Base-by-base conservation (phyloP, 2,113 vertebrate genomes). In the Tor tambroides region DNA sequence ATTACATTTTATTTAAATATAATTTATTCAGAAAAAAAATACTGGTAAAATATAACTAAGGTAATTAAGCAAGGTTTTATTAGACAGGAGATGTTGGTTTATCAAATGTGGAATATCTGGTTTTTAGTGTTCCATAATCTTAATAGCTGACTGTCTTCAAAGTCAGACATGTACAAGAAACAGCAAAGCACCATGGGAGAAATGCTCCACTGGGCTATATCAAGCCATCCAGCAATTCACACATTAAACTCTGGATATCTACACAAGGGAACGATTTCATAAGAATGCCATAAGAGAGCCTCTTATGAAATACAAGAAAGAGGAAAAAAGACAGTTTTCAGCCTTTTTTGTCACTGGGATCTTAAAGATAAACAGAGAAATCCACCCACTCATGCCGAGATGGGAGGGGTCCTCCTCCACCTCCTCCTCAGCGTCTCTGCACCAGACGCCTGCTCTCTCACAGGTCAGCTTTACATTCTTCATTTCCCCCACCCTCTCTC, bases 251-350 rank as follows among this genome's bases (percentile, higher is more conserved):
- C 83, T 72, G 63, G 51, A 78, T 49, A 72, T 54, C 41, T 85
- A 51, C 63, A 51, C 61, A 83, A 77, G 65, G 72, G 84, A 72
- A 75, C 3, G 80, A 65, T 74, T 89, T 87, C 74, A 91, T 88
- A 93, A 94, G 92, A 91, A 88, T 92, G 82, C 41, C 63, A 91
- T 87, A 93, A 94, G 92, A 92, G 88, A 91, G 59, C 28, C 89
- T 92, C 88, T 92, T 89, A 92, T 92, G 87, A 94, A 93, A 92
- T 86, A 74, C 10, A 65, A 89, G 84, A 89, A 87, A 75, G 49
- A 80, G 78, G 30, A 76, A 90, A 89, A 89, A 88, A 85, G 86
- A 76, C 71, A 8, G 69, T 85, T 61, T 79, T 72, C 43, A 30
- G 65, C 32, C 32, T 59, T 79, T 76, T 79, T 84, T 79, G 71